phyloP scores from a whole-genome alignment of 2,888 invertebrate genomes.

The Eulithis prunata region DNA sequence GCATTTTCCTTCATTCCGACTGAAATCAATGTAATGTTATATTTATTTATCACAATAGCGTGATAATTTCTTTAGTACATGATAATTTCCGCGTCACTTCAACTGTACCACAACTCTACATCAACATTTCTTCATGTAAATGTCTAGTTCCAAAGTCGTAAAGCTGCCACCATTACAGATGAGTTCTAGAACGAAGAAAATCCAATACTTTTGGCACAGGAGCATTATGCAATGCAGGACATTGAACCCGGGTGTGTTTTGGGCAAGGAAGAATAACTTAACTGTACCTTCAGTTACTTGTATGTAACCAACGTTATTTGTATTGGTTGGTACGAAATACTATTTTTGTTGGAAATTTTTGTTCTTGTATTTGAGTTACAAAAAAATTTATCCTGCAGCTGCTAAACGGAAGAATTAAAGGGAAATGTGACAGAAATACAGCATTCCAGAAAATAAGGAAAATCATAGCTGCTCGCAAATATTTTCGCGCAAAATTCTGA shows the following conservation, averaged over 20 bases:
- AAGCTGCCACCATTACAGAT: neutral
- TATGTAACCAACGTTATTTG: too few species aligned
- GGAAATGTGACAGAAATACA: neutral
- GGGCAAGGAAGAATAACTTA: constrained; percentile 1
- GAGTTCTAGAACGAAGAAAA: neutral
- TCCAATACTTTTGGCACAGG: constrained; percentile 16
- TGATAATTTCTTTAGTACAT: too few species aligned
- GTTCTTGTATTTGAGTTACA: too few species aligned
- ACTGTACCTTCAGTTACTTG: neutral
- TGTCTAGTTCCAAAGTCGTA: too few species aligned
- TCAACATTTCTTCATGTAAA: too few species aligned
- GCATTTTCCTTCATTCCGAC: too few species aligned
- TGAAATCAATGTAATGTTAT: too few species aligned
- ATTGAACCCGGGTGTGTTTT: constrained; percentile 22
- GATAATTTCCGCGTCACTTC: too few species aligned
- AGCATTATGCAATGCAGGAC: constrained; percentile 22
- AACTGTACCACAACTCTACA: too few species aligned
- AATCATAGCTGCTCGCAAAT: neutral
- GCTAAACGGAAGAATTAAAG: neutral
- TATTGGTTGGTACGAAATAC: too few species aligned
- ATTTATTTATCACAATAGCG: too few species aligned
- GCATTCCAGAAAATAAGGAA: neutral
- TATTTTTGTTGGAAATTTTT: too few species aligned
- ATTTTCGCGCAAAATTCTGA: constrained; percentile 1
- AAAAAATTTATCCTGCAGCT: neutral